Base-by-base conservation (phyloP, 2,888 invertebrate genomes). In the Smittia sp. region DNA sequence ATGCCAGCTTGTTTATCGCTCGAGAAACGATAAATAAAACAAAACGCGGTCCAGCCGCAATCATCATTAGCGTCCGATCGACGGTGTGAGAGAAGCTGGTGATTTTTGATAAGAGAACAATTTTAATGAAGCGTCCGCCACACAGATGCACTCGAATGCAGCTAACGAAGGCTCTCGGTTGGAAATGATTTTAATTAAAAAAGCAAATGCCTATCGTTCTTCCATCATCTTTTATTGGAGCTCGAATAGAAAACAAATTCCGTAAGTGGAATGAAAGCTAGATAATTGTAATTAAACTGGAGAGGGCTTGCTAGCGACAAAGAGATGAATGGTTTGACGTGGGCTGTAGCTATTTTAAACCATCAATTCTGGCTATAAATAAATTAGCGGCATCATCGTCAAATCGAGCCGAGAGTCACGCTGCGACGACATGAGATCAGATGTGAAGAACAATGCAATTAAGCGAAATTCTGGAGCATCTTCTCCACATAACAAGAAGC, bases 261-360 rank as follows among this genome's bases (percentile, higher is more conserved):
- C 58, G n/a, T 58, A 58, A 58, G 58, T 58, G n/a, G 58, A 58
- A 58, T 58, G 22, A 22, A 22, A 22, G 18, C 18, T 58, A n/a
- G n/a, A n/a, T n/a, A 58, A 58, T 58, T 58, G 58, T 58, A 20
- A 58, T 20, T 58, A 58, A 58, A 58, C 22, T 32, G 32, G 32
- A 32, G 32, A 32, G 46, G 46, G n/a, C 11, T 46, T n/a, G 2
- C 2, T 46, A 11, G 2, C 58, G 22, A n/a, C n/a, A n/a, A n/a
- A 58, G 22, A 22, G 22, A 58, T 22, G 58, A 9, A 18, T 22
- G 46, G 9, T 22, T 22, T 7, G 18, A 58, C n/a, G 22, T 22
- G n/a, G 22, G 22, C 22, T 58, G 58, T 22, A 58, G 18, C 58
- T 58, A 58, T 58, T 46, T 58, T 58, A 58, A 58, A 22, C 22